Percentiles rank a stretch among this genome's conserved stretches.
phyloP scores from a whole-genome alignment of 2,113 vertebrate genomes.

The Nipponia nippon region DNA sequence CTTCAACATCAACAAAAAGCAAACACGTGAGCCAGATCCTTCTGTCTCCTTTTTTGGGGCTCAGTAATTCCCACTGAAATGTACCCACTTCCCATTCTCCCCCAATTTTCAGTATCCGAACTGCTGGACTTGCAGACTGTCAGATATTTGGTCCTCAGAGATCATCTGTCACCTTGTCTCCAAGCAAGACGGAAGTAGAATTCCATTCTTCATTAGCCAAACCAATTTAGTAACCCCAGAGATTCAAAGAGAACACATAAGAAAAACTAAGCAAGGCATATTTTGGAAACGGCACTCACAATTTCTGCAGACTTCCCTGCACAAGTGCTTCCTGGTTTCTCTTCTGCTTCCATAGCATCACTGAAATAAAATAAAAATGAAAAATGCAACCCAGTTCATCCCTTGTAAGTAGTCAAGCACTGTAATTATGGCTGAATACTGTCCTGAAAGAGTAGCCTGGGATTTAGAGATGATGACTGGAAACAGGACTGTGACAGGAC shows the following conservation, averaged over 20 bases:
- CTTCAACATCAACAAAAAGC: neutral
- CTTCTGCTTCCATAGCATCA: slow-evolving; percentile 96
- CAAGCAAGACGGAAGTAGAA: neutral
- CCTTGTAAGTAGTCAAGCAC: neutral
- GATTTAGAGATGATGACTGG: neutral
- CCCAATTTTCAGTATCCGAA: neutral
- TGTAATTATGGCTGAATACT: neutral
- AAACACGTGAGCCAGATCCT: neutral
- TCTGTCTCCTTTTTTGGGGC: neutral
- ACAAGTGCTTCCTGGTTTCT: slow-evolving; percentile 83
- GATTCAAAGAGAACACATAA: neutral
- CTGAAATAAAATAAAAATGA: slow-evolving; percentile 70
- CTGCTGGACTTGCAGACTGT: neutral
- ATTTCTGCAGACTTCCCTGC: slow-evolving; percentile 81
- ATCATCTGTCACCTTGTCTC: neutral
- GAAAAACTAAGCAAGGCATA: neutral
- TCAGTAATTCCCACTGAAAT: neutral
- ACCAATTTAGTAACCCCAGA: neutral
- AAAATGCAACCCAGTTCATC: neutral
- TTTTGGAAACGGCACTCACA: slow-evolving; percentile 69
- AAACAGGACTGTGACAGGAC: neutral
- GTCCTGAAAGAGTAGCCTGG: neutral
- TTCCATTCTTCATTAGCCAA: neutral
- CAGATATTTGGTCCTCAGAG: neutral
- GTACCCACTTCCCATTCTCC: neutral